These are phyloP conservation scores for Rhaphigaster nebulosa DNA, from an alignment of 2,888 invertebrate species.

Conservation along the genomic window DNA sequence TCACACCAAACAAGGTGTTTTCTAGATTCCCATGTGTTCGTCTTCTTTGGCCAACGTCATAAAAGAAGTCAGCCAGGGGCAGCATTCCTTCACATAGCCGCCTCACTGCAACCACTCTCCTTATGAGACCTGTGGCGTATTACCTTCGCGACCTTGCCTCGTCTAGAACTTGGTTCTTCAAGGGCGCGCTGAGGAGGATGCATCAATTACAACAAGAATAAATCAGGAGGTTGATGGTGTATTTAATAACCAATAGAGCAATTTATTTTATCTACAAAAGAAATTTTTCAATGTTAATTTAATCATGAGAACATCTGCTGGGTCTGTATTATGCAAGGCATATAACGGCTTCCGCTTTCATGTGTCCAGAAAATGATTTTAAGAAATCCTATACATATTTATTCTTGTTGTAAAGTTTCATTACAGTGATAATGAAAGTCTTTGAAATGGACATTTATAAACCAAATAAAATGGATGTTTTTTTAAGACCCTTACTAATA, in stretches of 20 bases:
- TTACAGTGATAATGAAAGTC: too few species aligned
- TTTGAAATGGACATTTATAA: too few species aligned
- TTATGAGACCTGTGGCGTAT: slow-evolving; percentile 27
- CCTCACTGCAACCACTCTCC: slow-evolving; percentile 5
- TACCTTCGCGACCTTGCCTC: not conserved
- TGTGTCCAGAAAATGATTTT: too few species aligned
- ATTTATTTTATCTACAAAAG: not conserved
- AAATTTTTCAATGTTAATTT: too few species aligned
- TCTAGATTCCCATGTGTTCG: not conserved
- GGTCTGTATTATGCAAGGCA: too few species aligned
- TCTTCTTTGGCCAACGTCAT: not conserved
- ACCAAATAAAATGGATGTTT: too few species aligned
- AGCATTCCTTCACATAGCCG: slow-evolving; percentile 36
- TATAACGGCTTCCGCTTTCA: too few species aligned
- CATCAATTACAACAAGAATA: not conserved
- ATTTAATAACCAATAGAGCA: not conserved
- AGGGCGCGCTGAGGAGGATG: not conserved
- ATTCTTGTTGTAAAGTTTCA: too few species aligned
- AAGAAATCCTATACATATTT: too few species aligned
- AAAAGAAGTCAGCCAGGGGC: not conserved
- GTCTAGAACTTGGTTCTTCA: not conserved
- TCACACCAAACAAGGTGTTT: not conserved
- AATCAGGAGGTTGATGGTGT: not conserved
- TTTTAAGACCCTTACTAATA: too few species aligned
- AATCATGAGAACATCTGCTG: too few species aligned